phyloP scores from a whole-genome alignment of 2,113 vertebrate genomes.

The Thoracochromis brauschi region DNA sequence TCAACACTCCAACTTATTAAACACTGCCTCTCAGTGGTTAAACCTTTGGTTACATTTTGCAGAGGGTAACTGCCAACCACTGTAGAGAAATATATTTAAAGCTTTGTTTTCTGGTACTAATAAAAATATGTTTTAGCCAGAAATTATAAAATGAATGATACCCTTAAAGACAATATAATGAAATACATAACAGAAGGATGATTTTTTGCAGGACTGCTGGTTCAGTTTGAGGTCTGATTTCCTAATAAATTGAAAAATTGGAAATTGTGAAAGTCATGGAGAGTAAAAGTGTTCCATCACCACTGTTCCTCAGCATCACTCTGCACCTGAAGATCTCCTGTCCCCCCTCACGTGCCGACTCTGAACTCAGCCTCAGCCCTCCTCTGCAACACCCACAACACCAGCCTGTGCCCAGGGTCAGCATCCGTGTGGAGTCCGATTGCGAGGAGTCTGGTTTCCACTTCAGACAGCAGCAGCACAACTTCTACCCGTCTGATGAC shows the following conservation, averaged over 20 bases:
- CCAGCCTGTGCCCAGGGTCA: conserved; percentile 75
- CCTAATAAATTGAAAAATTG: neutral
- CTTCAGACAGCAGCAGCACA: neutral
- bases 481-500: neutral
- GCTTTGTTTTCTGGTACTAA: neutral
- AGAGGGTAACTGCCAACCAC: neutral
- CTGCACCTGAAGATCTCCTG: conserved; percentile 88
- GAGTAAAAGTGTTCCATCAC: conserved; percentile 16
- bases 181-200: neutral
- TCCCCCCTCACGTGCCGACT: conserved; percentile 75
- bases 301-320: conserved; percentile 75
- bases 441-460: conserved; percentile 66
- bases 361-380: conserved; percentile 33
- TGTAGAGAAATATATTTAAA: neutral
- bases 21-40: neutral
- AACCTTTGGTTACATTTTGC: neutral
- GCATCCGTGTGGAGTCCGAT: conserved; percentile 81
- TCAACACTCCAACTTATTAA: neutral
- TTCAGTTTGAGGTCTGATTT: neutral
- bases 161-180: neutral
- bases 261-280: neutral
- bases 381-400: conserved; percentile 46
- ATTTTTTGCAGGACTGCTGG: neutral
- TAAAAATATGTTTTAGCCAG: neutral
- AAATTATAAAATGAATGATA: neutral